A percentile compares a stretch with the other conserved stretches of the same genome.
phyloP scores from a whole-genome alignment of 2,888 invertebrate genomes.

The Opisthograptis luteolata region DNA sequence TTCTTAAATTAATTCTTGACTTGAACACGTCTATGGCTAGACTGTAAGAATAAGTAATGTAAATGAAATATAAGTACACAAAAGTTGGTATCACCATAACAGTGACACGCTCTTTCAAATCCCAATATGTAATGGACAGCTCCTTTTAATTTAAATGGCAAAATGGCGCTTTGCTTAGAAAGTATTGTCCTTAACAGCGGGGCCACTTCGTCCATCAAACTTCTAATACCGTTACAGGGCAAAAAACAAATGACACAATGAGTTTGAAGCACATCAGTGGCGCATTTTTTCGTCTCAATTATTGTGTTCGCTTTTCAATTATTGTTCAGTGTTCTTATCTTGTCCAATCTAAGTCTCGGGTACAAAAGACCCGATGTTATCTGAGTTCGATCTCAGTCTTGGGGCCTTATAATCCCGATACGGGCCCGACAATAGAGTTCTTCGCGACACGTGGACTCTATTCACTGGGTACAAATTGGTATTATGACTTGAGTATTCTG shows the following conservation, averaged over 20 bases:
- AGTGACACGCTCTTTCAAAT: not conserved
- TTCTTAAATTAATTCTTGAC: too few species aligned
- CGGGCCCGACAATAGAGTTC: slow-evolving; percentile 63
- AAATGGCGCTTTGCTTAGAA: slow-evolving; percentile 16
- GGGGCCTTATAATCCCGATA: slow-evolving; percentile 59
- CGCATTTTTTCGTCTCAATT: slow-evolving; percentile 46
- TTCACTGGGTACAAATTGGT: slow-evolving; percentile 66
- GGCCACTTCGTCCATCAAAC: slow-evolving; percentile 31
- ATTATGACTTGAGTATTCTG: slow-evolving; percentile 52
- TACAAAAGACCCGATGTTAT: slow-evolving; percentile 67
- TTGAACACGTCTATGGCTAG: too few species aligned
- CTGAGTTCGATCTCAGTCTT: slow-evolving; percentile 43
- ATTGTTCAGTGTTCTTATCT: slow-evolving; percentile 62
- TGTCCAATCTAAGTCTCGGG: slow-evolving; percentile 49
- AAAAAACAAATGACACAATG: slow-evolving; percentile 46
- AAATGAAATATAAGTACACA: not conserved
- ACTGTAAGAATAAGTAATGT: too few species aligned
- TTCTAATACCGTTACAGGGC: slow-evolving; percentile 58
- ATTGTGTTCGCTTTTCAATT: slow-evolving; percentile 59
- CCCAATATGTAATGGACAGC: not conserved
- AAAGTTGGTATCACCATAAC: not conserved
- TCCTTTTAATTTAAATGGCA: slow-evolving; percentile 14
- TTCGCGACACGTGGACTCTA: slow-evolving; percentile 66
- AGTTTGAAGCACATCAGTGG: slow-evolving; percentile 28
- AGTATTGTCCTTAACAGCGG: slow-evolving; percentile 34